phyloP scores from a whole-genome alignment of 2,113 vertebrate genomes.

The Chaenocephalus aceratus region DNA sequence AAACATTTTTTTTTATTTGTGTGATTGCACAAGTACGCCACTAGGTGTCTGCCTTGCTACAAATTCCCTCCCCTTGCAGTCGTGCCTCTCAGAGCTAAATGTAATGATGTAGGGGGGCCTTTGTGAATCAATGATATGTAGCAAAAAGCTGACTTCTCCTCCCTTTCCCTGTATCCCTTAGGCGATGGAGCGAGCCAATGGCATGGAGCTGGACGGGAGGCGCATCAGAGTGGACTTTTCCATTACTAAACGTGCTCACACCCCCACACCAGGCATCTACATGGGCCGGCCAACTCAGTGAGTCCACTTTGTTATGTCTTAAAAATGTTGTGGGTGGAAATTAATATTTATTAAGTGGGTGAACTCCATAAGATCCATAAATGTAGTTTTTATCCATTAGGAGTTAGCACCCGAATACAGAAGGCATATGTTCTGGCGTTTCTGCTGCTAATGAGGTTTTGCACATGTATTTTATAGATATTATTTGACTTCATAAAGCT shows the following conservation, averaged over 20 bases:
- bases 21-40: conserved; percentile 57
- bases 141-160: not conserved
- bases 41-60: conserved; percentile 70
- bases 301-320: conserved; percentile 21
- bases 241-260: conserved; percentile 94
- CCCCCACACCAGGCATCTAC: conserved; percentile 94
- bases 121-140: conserved; percentile 13
- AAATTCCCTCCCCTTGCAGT: not conserved
- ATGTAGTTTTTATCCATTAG: not conserved
- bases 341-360: not conserved
- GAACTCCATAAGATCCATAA: not conserved
- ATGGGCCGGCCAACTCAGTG: conserved; percentile 95
- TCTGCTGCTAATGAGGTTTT: too few species aligned
- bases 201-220: conserved; percentile 94
- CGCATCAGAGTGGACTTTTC: conserved; percentile 94
- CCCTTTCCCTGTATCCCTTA: conserved; percentile 57
- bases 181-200: conserved; percentile 95
- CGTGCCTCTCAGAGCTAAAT: not conserved
- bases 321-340: conserved; percentile 1
- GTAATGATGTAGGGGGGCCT: not conserved
- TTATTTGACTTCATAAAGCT: too few species aligned
- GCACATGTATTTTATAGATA: too few species aligned
- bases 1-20: not conserved
- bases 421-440: too few species aligned
- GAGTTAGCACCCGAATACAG: not conserved